These are phyloP conservation scores for Forbesichthys papilliferus DNA, from an alignment of 2,113 vertebrate species.

Conservation along the genomic window DNA sequence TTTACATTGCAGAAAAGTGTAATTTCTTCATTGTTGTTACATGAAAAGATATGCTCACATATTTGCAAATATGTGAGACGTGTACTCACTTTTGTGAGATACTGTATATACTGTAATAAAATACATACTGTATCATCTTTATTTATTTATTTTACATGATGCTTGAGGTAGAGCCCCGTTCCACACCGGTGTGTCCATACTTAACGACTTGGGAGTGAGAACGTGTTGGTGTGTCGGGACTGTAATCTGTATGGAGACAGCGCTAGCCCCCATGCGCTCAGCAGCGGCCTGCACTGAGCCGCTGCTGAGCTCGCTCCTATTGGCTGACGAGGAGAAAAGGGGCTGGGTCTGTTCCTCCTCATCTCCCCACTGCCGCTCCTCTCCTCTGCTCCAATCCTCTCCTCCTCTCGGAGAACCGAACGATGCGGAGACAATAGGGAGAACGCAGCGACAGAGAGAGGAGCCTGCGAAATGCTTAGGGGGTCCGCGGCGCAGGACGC, in stretches of 20 bases:
- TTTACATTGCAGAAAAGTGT: too few relatives aligned
- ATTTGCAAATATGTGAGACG: too few relatives aligned
- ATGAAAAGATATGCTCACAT: too few relatives aligned
- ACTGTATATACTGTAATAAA: neutral
- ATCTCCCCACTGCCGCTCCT: constrained; percentile 1
- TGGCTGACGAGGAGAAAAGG: constrained; percentile 43
- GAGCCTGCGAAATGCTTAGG: constrained; percentile 3
- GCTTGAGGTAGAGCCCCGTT: too few relatives aligned
- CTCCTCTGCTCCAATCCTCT: constrained; percentile 37
- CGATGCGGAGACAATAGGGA: constrained; percentile 74
- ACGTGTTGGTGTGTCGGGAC: neutral
- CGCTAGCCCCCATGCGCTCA: constrained; percentile 36
- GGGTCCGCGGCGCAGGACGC: constrained; percentile 13
- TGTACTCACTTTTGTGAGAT: too few relatives aligned
- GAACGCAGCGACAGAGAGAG: neutral
- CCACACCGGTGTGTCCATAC: neutral
- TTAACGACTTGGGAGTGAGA: too few relatives aligned
- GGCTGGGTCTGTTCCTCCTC: constrained; percentile 14
- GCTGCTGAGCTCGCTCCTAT: constrained; percentile 32
- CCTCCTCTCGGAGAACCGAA: constrained; percentile 51
- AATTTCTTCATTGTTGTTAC: too few relatives aligned
- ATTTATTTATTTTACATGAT: too few relatives aligned
- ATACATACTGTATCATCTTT: neutral
- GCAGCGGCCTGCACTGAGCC: constrained; percentile 22
- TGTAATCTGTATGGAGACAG: constrained; percentile 77